Evolutionary conservation across 1,140 invertebrate species (phyloP), one percentile per base, ranked within the genome.

Genomic region (Macrosteles quadrilineatus): DNA sequence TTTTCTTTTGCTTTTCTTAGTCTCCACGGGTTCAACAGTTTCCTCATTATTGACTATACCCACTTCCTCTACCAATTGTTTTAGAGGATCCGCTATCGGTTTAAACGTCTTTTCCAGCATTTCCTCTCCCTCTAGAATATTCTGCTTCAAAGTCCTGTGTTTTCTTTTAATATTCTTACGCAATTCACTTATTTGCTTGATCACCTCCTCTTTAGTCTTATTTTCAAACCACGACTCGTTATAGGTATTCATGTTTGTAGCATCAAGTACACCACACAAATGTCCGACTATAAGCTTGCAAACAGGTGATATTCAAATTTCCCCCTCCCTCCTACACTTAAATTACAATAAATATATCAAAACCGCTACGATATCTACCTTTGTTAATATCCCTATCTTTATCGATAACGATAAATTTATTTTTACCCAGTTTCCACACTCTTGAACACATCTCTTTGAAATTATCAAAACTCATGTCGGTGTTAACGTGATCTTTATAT

Each of bases 401-500:
- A 69, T 76, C 76, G 14, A 78, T 77, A 27, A 75, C 69, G 9
- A 76, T 11, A 70, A 78, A 78, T 63, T 73, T 73, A 70, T 76
- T 76, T 55, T 76, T 74, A 53, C 73, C 69, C 30, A 72, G 71
- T 36, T 65, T 6, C 73, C 74, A 76, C 32, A 69, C 73, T 3
- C 23, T 45, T 1, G 57, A 47, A 53, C 74, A 76, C 30, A 76
- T 65, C 2, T 73, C 19, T 36, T 68, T 68, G 66, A 77, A 75
- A 36, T 72, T 19, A 40, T 53, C n/a, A 67, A 70, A 75, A 11
- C 23, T 36, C 71, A 83, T 78, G 72, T 82, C 78, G 6, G 76
- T 75, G 63, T 75, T 76, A 29, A 81, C 75, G 75, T 82, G 78
- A 71, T 82, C 78, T 30, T 77, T 71, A 68, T 78, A 81, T 47